Evolutionary conservation across 92 coral and sea anemone species (phyloP).

Genomic region (Pocillopora grandis): DNA sequence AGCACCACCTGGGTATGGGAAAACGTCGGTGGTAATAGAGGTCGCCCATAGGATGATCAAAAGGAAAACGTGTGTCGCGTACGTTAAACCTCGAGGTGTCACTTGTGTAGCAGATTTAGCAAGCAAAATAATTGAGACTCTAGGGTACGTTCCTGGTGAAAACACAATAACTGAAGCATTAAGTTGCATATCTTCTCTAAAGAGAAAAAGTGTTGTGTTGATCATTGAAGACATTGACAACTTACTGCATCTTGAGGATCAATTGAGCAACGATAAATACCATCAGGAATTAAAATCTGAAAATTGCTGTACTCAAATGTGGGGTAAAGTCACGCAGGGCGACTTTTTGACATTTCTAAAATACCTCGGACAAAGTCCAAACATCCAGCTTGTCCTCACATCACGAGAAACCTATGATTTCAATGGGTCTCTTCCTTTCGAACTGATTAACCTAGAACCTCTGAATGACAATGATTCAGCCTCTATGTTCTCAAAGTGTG

Average conservation of each 20-base stretch:
- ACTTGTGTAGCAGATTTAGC: slow-evolving; percentile 6
- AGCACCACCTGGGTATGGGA: slow-evolving; percentile 46
- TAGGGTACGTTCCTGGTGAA: slow-evolving; percentile 25
- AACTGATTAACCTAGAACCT: slow-evolving; percentile 3
- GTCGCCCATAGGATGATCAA: slow-evolving; percentile 23
- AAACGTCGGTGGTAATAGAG: slow-evolving; percentile 39
- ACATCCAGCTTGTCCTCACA: slow-evolving; percentile 8
- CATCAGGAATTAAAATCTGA: neutral
- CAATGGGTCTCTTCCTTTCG: neutral
- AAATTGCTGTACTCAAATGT: neutral
- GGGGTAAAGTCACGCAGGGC: neutral
- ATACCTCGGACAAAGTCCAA: slow-evolving; percentile 2
- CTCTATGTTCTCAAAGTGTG: too few species aligned
- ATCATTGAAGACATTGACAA: neutral
- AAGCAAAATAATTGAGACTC: slow-evolving; percentile 16
- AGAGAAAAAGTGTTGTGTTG: slow-evolving; percentile 19
- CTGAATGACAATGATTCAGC: neutral
- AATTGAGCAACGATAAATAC: neutral
- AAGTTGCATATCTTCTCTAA: slow-evolving; percentile 9
- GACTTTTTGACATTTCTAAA: slow-evolving; percentile 11
- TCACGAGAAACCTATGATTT: slow-evolving; percentile 20
- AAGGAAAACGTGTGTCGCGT: slow-evolving; percentile 10
- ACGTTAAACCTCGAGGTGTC: slow-evolving; percentile 35
- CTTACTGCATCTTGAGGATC: slow-evolving; percentile 13
- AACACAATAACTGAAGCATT: slow-evolving; percentile 17